Percentiles rank a stretch among this genome's conserved stretches.
Conservation (phyloP, 2,797 vertebrate genomes). For the Propithecus deckenii region DNA sequence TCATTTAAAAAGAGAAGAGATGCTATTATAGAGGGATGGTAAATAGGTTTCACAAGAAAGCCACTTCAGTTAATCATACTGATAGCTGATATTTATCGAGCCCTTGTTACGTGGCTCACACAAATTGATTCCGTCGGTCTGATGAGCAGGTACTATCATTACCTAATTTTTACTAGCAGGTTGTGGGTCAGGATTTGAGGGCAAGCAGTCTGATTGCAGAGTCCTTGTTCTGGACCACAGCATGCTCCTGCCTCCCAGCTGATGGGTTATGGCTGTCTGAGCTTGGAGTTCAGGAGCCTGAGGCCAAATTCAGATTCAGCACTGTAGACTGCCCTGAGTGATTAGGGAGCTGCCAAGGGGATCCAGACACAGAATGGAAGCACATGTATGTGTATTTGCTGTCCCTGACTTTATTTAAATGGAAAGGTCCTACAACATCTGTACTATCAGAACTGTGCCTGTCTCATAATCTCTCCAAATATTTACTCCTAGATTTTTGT, state of each 20-base stretch:
- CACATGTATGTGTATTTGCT: neutral
- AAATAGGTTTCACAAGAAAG: neutral
- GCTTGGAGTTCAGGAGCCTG: neutral
- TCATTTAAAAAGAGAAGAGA: neutral
- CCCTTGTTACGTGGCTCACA: neutral
- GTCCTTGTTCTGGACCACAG: neutral
- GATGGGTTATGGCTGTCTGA: neutral
- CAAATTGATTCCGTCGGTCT: neutral
- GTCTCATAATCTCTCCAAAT: slow-evolving; percentile 13
- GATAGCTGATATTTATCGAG: neutral
- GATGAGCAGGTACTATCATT: neutral
- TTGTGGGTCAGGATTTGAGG: neutral
- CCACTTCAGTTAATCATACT: neutral
- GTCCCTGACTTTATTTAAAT: neutral
- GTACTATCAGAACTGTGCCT: neutral
- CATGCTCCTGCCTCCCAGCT: neutral
- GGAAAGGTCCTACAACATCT: neutral
- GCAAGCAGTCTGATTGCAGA: neutral
- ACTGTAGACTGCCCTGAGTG: neutral
- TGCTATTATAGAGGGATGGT: neutral
- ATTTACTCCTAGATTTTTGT: neutral
- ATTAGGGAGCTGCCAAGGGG: neutral
- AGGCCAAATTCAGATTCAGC: neutral
- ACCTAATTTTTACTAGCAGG: neutral
- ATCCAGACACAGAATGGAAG: neutral